Evolutionary conservation across 2,888 invertebrate genomes (phyloP).

Genomic region (Keiferia lycopersicella): DNA sequence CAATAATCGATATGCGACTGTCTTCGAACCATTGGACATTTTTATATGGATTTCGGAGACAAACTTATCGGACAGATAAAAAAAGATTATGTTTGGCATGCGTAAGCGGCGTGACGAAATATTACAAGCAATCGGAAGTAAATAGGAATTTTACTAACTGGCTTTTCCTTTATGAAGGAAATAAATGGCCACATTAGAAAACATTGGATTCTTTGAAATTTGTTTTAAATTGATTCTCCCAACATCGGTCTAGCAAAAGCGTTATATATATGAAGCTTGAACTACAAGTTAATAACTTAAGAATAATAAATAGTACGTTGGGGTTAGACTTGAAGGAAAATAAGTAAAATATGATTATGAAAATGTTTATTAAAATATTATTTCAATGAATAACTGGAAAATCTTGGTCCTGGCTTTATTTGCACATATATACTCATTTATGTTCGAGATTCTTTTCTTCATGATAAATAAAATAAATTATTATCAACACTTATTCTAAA

Average conservation of each 20-base stretch:
- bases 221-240: too few species aligned
- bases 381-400: background rate
- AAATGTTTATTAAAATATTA: too few species aligned
- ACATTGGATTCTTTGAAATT: too few species aligned
- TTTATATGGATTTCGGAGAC: background rate
- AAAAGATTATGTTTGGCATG: background rate
- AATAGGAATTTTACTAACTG: too few species aligned
- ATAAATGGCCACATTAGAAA: too few species aligned
- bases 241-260: too few species aligned
- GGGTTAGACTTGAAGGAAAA: too few species aligned
- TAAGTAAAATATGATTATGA: too few species aligned
- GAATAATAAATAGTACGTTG: too few species aligned
- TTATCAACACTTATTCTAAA: background rate
- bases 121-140: background rate
- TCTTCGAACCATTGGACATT: background rate
- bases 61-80: background rate
- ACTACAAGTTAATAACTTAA: too few species aligned
- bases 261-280: too few species aligned
- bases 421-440: background rate
- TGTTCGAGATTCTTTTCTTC: background rate
- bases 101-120: background rate
- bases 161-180: too few species aligned
- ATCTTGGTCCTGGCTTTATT: background rate
- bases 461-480: background rate
- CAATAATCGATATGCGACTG: constrained; percentile 26